These are phyloP conservation scores for Parasteatoda tepidariorum DNA, from an alignment of 1,140 invertebrate species.

Conservation along the genomic window DNA sequence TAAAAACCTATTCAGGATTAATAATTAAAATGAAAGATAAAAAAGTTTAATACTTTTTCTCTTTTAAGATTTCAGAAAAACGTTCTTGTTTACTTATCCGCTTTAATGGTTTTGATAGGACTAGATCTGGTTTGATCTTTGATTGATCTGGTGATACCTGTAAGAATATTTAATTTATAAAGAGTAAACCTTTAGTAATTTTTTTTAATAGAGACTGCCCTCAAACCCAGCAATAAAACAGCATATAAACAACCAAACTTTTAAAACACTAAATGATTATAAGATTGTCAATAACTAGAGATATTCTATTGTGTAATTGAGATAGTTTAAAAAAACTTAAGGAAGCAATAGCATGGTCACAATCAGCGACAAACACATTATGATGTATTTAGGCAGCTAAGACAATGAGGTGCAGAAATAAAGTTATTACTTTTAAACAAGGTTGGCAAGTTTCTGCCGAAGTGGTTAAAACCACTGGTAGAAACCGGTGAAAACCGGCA, in stretches of 20 bases:
- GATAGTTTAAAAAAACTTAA: not conserved
- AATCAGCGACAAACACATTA: too few species aligned
- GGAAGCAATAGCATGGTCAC: too few species aligned
- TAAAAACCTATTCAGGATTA: not conserved
- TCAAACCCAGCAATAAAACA: too few species aligned
- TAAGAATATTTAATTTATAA: not conserved
- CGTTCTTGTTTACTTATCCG: conserved; percentile 5
- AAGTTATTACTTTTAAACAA: too few species aligned
- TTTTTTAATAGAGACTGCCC: not conserved
- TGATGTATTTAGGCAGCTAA: too few species aligned
- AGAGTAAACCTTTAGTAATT: not conserved
- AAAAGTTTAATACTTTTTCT: not conserved
- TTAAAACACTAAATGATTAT: not conserved
- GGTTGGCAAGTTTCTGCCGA: too few species aligned
- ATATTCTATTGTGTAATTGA: not conserved
- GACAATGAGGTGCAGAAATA: too few species aligned
- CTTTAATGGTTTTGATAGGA: conserved; percentile 2
- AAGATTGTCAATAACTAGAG: not conserved
- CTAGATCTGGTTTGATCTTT: not conserved
- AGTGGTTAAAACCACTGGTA: too few species aligned
- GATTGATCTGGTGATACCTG: not conserved
- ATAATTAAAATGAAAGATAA: not conserved
- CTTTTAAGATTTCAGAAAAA: not conserved
- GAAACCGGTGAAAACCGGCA: too few species aligned
- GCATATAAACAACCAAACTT: not conserved